These are phyloP conservation scores for Drosophila paucipuncta DNA, from an alignment of 2,888 invertebrate genomes.

Conservation along the genomic window DNA sequence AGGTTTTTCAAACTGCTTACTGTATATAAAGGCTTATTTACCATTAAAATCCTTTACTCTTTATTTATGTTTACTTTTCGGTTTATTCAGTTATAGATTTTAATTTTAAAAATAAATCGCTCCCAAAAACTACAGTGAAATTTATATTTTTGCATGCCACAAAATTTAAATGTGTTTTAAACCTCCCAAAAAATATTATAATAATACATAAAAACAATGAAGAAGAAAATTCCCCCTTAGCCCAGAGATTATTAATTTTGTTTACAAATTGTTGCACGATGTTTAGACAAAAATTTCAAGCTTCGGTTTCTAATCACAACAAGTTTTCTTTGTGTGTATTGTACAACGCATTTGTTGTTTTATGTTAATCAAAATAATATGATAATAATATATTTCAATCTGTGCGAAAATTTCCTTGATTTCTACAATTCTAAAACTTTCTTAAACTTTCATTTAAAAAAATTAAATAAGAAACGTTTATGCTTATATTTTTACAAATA, in stretches of 20 bases:
- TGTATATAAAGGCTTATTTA: constrained; percentile 66
- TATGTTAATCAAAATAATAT: constrained; percentile 15
- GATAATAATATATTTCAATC: constrained; percentile 18
- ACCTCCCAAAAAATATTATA: not conserved
- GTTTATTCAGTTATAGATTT: constrained; percentile 5
- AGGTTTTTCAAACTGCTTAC: constrained; percentile 78
- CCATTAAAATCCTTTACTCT: constrained; percentile 15
- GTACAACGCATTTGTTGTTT: constrained; percentile 61
- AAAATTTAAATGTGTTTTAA: constrained; percentile 37
- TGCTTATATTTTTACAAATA: constrained; percentile 1
- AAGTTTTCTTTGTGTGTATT: constrained; percentile 62
- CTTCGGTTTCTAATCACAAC: constrained; percentile 24
- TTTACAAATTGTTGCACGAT: constrained; percentile 64
- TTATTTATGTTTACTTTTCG: constrained; percentile 21
- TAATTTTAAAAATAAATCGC: constrained; percentile 13
- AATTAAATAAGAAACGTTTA: constrained; percentile 23
- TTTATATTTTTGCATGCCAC: constrained; percentile 47
- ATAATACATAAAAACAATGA: not conserved
- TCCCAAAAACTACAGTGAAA: constrained; percentile 26
- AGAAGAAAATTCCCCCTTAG: not conserved
- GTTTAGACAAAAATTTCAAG: constrained; percentile 18
- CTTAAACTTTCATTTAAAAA: constrained; percentile 32
- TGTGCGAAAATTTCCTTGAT: constrained; percentile 21
- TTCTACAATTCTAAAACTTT: constrained; percentile 25
- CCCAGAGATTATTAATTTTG: constrained; percentile 25